These are phyloP conservation scores for Pandemis heparana DNA, from an alignment of 2,888 invertebrate species.

Conservation along the genomic window DNA sequence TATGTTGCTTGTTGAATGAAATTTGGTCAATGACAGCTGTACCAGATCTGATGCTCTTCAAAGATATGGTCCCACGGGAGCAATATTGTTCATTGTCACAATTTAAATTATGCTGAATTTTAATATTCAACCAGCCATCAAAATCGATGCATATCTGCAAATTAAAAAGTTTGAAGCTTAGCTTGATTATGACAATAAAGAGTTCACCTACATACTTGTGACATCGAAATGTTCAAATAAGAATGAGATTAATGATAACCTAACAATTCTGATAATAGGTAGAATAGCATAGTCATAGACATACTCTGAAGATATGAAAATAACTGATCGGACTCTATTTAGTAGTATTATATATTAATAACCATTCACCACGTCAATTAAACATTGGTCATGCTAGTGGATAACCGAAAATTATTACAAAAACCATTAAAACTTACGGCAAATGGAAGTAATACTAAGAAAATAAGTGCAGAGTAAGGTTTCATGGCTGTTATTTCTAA, in stretches of 20 bases:
- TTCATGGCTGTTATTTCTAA: conserved; percentile 17
- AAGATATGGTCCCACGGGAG: conserved; percentile 89
- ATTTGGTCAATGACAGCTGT: conserved; percentile 87
- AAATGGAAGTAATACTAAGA: conserved; percentile 51
- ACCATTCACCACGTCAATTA: too few species aligned
- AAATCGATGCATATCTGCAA: conserved; percentile 86
- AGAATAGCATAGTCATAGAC: not conserved
- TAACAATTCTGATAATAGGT: not conserved
- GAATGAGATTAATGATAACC: not conserved
- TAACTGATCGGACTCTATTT: not conserved
- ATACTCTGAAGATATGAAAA: not conserved
- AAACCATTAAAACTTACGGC: conserved; percentile 49
- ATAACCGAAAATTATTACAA: conserved; percentile 2
- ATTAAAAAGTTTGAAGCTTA: conserved; percentile 37
- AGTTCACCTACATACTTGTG: too few species aligned
- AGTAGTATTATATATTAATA: not conserved
- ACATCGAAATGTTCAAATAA: not conserved
- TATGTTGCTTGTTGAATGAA: conserved; percentile 82
- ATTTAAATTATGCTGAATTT: conserved; percentile 88
- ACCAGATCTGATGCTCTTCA: conserved; percentile 89
- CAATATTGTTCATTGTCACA: conserved; percentile 85
- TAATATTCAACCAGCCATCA: conserved; percentile 90
- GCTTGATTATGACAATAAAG: not conserved
- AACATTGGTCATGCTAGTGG: not conserved
- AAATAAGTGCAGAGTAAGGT: conserved; percentile 33